A percentile compares a stretch with the other conserved stretches of the same genome.
phyloP scores from a whole-genome alignment of 2,797 vertebrate genomes.

The Babyrousa celebensis region DNA sequence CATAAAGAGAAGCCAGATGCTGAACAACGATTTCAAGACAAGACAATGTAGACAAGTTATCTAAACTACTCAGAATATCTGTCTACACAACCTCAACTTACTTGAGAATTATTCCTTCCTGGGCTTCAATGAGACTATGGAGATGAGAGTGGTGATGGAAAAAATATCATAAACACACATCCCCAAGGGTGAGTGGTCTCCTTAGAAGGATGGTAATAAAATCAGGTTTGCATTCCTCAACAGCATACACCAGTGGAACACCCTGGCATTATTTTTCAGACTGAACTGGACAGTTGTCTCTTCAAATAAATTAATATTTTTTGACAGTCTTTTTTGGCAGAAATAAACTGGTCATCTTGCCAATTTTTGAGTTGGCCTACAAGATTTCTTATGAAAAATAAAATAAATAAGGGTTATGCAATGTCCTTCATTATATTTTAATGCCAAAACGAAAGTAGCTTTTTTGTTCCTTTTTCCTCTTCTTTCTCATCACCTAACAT shows the following conservation, averaged over 20 bases:
- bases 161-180: neutral
- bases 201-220: neutral
- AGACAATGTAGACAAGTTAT: neutral
- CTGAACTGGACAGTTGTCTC: constrained; percentile 36
- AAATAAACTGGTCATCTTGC: constrained; percentile 44
- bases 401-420: constrained; percentile 33
- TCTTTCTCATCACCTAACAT: constrained; percentile 43
- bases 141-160: neutral
- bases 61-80: neutral
- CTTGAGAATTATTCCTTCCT: neutral
- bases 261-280: neutral
- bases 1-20: neutral
- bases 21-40: neutral
- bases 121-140: neutral
- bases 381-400: constrained; percentile 61
- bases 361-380: constrained; percentile 49
- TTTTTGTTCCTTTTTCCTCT: constrained; percentile 4
- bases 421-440: constrained; percentile 31
- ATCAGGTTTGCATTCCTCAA: neutral
- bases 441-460: neutral
- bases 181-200: neutral
- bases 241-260: neutral
- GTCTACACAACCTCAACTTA: neutral
- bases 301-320: constrained; percentile 73
- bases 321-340: constrained; percentile 60